phyloP scores from a whole-genome alignment of 1,140 invertebrate species.

The Atta colombica region DNA sequence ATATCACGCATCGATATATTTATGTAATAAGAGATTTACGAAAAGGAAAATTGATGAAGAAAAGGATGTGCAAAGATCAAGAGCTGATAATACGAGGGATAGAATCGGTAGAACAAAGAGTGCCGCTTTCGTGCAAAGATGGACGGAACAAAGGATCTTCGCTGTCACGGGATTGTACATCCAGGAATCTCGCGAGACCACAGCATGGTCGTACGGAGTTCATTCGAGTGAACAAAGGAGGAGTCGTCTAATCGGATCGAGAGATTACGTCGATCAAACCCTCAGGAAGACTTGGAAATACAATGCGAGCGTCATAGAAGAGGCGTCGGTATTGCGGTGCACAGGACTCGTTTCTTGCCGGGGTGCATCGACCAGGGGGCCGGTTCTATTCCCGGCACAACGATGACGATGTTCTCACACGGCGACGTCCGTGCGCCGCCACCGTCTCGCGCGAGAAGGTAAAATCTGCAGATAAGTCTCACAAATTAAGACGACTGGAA shows the following conservation, averaged over 20 bases:
- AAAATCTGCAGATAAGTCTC: conserved; percentile 66
- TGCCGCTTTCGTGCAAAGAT: conserved; percentile 7
- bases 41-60: background rate
- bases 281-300: background rate
- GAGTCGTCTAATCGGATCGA: conserved; percentile 30
- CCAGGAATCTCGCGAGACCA: conserved; percentile 5
- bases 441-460: conserved; percentile 41
- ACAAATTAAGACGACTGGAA: conserved; percentile 46
- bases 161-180: conserved; percentile 41
- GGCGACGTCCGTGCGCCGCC: conserved; percentile 37
- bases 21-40: background rate
- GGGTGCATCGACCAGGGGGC: conserved; percentile 73
- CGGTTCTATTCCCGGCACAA: conserved; percentile 75
- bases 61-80: background rate
- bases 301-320: conserved; percentile 32
- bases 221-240: conserved; percentile 46
- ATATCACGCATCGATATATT: background rate
- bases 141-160: conserved; percentile 38
- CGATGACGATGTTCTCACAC: conserved; percentile 64
- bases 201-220: background rate
- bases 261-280: conserved; percentile 22
- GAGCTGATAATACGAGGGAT: background rate
- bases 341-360: conserved; percentile 61
- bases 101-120: conserved; percentile 37
- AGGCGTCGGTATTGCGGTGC: conserved; percentile 65